phyloP scores from a whole-genome alignment of 2,797 vertebrate genomes.

The Leuciscus waleckii region DNA sequence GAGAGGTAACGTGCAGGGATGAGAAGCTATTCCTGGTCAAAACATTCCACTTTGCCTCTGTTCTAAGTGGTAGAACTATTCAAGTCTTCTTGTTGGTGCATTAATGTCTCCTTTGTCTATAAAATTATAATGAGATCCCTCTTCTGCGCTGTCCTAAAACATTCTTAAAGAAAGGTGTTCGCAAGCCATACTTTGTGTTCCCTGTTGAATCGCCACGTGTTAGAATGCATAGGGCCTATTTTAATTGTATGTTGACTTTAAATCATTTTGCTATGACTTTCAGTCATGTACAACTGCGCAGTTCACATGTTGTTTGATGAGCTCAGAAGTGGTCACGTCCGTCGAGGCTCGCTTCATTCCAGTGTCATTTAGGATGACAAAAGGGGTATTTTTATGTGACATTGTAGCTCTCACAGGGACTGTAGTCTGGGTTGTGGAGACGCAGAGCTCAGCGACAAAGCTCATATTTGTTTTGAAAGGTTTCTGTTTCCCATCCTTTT shows the following conservation, averaged over 20 bases:
- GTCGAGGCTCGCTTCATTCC: background rate
- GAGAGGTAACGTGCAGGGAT: conserved; percentile 7
- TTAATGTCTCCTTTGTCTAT: background rate
- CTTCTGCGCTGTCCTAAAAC: background rate
- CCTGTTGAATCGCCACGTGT: background rate
- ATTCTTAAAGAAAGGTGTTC: background rate
- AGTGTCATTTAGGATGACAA: conserved; percentile 28
- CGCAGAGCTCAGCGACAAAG: background rate
- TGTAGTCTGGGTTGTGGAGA: conserved; percentile 10
- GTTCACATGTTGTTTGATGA: conserved; percentile 6
- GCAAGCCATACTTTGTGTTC: background rate
- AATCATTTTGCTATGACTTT: background rate
- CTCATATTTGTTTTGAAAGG: background rate
- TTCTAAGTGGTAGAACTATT: conserved; percentile 19
- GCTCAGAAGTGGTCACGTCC: background rate
- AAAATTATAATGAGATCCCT: conserved; percentile 3
- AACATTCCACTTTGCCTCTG: background rate
- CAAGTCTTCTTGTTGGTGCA: background rate
- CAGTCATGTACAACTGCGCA: background rate
- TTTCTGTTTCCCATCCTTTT: background rate
- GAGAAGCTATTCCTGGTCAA: conserved; percentile 45
- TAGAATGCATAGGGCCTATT: background rate
- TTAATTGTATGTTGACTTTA: background rate
- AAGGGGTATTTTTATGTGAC: conserved; percentile 33
- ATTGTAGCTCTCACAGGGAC: background rate